Conservation (phyloP, 2,113 vertebrate species). For the Eonycteris spelaea region DNA sequence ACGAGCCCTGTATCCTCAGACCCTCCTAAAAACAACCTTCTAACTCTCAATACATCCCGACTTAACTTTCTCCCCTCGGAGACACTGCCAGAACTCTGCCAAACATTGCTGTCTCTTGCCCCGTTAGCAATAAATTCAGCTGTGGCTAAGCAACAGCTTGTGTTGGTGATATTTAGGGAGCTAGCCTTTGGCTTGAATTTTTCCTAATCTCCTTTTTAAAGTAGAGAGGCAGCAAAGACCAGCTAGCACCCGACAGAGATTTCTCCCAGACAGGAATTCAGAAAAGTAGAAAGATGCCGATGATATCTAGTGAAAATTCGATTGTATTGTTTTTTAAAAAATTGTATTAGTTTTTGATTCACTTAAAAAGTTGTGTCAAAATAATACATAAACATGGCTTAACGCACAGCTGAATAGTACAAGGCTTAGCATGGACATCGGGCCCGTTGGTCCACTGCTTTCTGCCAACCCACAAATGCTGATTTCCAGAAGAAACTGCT, state of each 20-base stretch:
- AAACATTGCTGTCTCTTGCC: neutral
- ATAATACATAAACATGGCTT: neutral
- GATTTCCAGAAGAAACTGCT: neutral
- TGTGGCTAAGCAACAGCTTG: neutral
- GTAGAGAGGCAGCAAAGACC: too few species aligned
- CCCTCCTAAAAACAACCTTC: too few species aligned
- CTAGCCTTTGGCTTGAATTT: neutral
- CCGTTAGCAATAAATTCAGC: neutral
- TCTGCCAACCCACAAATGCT: neutral
- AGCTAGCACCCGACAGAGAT: too few species aligned
- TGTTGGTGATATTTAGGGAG: neutral
- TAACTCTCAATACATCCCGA: neutral
- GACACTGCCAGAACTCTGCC: neutral
- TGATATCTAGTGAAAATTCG: neutral
- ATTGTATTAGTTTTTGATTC: neutral
- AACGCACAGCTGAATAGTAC: too few species aligned
- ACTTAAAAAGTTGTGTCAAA: neutral
- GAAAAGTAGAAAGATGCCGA: too few species aligned
- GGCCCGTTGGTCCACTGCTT: neutral
- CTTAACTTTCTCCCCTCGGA: accelerated
- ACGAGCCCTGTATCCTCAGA: too few species aligned
- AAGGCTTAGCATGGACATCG: neutral
- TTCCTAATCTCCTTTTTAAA: neutral
- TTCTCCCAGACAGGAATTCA: too few species aligned
- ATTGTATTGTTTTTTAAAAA: neutral